A percentile compares a stretch with the other conserved stretches of the same genome.
phyloP scores from a whole-genome alignment of 1,140 invertebrate species.

The Dendrolimus kikuchii region DNA sequence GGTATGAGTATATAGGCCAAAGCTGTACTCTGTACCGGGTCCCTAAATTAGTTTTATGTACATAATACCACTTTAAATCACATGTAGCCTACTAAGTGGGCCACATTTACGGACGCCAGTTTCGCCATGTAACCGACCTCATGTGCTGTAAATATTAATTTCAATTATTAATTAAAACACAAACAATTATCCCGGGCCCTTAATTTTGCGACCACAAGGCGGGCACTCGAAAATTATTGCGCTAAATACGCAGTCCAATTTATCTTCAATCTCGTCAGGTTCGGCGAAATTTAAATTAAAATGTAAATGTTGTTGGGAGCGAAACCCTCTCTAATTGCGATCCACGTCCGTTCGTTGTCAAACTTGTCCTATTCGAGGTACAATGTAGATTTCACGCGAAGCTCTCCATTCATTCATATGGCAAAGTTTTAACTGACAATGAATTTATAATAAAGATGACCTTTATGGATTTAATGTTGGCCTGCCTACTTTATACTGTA shows the following conservation, averaged over 20 bases:
- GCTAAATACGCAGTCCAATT: constrained; percentile 57
- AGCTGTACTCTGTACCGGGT: too few relatives aligned
- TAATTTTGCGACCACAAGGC: constrained; percentile 41
- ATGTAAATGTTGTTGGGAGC: constrained; percentile 63
- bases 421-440: too few relatives aligned
- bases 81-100: not conserved
- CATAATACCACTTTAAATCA: not conserved
- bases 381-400: too few relatives aligned
- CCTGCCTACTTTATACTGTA: too few relatives aligned
- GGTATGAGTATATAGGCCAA: too few relatives aligned
- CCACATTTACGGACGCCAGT: not conserved
- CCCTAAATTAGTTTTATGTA: too few relatives aligned
- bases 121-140: not conserved
- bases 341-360: constrained; percentile 41
- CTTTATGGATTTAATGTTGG: too few relatives aligned
- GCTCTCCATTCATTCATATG: too few relatives aligned
- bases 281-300: constrained; percentile 66
- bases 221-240: constrained; percentile 45
- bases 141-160: constrained; percentile 30
- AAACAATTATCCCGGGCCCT: constrained; percentile 46
- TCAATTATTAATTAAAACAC: constrained; percentile 49
- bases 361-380: constrained; percentile 16
- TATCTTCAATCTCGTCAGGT: constrained; percentile 65
- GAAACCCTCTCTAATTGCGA: constrained; percentile 55
- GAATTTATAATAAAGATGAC: too few relatives aligned